Percentiles rank a stretch among this genome's conserved stretches.
These are phyloP conservation scores for Oenanthe oenanthe DNA, from an alignment of 2,113 vertebrate genomes.

Conservation along the genomic window DNA sequence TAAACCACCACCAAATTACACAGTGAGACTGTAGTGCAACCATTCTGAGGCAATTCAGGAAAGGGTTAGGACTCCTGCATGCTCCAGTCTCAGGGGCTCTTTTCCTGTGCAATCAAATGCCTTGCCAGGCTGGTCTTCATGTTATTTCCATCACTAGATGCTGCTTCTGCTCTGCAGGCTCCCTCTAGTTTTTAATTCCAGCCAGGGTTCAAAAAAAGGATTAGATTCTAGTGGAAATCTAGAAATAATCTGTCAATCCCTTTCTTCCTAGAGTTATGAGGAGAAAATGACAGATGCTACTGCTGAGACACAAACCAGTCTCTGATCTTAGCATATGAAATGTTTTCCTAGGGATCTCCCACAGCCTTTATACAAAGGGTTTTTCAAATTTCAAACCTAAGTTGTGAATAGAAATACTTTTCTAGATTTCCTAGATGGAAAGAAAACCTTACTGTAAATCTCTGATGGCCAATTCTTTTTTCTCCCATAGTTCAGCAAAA, in stretches of 20 bases:
- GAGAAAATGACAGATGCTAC: background rate
- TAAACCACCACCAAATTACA: constrained; percentile 10
- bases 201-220: background rate
- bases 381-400: background rate
- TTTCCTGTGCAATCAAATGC: background rate
- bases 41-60: background rate
- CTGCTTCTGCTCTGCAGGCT: background rate
- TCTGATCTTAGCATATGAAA: background rate
- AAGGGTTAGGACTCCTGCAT: background rate
- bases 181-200: background rate
- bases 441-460: background rate
- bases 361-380: background rate
- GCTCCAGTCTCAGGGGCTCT: background rate
- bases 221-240: background rate
- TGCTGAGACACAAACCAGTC: background rate
- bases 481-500: background rate
- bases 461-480: background rate
- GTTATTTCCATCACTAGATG: background rate
- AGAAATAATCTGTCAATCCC: background rate
- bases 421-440: background rate
- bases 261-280: background rate
- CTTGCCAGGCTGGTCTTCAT: background rate
- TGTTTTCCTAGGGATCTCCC: background rate
- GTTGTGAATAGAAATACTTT: background rate
- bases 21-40: background rate